A percentile compares a stretch with the other conserved stretches of the same genome.
Evolutionary conservation across 37 sponge, comb jelly and placozoan genomes (phyloP).

Genomic region (Agelas oroides): DNA sequence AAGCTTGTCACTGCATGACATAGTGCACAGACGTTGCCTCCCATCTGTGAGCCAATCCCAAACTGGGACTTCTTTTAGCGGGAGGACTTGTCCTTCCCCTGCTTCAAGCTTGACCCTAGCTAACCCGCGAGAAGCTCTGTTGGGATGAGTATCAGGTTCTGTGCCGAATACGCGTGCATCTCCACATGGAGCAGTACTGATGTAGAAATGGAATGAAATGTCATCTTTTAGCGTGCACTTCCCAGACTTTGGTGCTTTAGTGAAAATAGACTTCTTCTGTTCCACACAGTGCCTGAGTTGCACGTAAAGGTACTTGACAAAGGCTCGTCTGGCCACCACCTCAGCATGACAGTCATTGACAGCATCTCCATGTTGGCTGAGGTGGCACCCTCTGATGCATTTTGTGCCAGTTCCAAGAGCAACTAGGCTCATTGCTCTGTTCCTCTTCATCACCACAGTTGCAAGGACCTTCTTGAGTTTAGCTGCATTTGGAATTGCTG

Average conservation of each 20-base stretch:
- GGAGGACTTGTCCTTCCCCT: conserved; percentile 86
- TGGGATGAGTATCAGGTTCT: conserved; percentile 33
- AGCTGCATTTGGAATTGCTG: neutral
- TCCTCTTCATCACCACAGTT: conserved; percentile 71
- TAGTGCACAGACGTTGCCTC: conserved; percentile 82
- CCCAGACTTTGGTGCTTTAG: conserved; percentile 22
- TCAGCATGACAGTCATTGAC: conserved; percentile 96
- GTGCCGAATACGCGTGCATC: conserved; percentile 76
- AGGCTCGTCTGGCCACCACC: conserved; percentile 77
- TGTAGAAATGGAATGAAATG: conserved; percentile 92
- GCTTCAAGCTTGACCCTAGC: conserved; percentile 87
- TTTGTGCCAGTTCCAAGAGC: conserved; percentile 92
- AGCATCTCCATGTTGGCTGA: conserved; percentile 76
- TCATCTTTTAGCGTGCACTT: conserved; percentile 63
- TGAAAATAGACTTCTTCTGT: conserved; percentile 57
- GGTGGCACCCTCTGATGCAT: conserved; percentile 73
- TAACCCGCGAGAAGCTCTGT: conserved; percentile 57
- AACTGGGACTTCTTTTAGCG: conserved; percentile 54
- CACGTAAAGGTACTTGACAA: conserved; percentile 77
- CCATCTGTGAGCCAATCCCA: conserved; percentile 85
- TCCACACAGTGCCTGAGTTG: conserved; percentile 64
- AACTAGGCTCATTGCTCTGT: conserved; percentile 55
- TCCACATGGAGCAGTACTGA: conserved; percentile 93
- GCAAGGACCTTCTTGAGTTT: conserved; percentile 49
- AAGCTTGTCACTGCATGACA: conserved; percentile 95